These are phyloP conservation scores for Drosophila multiciliata DNA, from an alignment of 2,888 invertebrate species.

Conservation along the genomic window DNA sequence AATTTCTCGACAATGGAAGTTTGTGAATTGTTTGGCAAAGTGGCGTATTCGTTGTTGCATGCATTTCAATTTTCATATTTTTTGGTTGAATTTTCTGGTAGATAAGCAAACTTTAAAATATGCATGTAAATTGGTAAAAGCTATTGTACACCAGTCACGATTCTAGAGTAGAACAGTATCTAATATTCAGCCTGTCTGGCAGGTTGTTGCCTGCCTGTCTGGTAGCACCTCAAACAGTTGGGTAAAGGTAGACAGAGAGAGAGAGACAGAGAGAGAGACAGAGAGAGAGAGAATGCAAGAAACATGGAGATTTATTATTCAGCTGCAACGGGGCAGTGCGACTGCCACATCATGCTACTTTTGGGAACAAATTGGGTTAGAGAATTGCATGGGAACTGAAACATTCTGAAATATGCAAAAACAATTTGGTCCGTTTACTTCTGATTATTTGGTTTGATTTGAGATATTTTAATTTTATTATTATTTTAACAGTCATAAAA, in stretches of 20 bases:
- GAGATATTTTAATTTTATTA: not conserved
- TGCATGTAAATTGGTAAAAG: slow-evolving; percentile 65
- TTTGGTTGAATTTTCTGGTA: slow-evolving; percentile 48
- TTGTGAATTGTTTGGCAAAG: slow-evolving; percentile 51
- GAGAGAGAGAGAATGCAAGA: slow-evolving; percentile 1
- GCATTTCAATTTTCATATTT: slow-evolving; percentile 62
- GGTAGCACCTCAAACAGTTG: slow-evolving; percentile 10
- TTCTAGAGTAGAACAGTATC: slow-evolving; percentile 62
- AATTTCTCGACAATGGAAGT: slow-evolving; percentile 58
- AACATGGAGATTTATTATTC: slow-evolving; percentile 66
- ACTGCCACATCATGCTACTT: slow-evolving; percentile 46
- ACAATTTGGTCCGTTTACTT: slow-evolving; percentile 1
- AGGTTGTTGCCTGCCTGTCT: slow-evolving; percentile 32
- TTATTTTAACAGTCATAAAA: not conserved
- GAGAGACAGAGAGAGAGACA: slow-evolving; percentile 5
- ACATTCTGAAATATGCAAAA: slow-evolving; percentile 29
- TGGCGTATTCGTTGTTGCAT: slow-evolving; percentile 40
- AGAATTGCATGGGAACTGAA: not conserved
- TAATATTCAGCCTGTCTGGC: slow-evolving; percentile 52
- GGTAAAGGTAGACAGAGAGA: not conserved
- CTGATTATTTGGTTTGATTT: not conserved
- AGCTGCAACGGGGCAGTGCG: slow-evolving; percentile 29
- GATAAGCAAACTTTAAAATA: slow-evolving; percentile 61
- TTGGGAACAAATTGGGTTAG: slow-evolving; percentile 19
- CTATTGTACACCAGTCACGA: slow-evolving; percentile 63